Percentiles rank a stretch among this genome's conserved stretches.
Evolutionary conservation across 2,113 vertebrate species (phyloP).

Genomic region (Sarotherodon lohbergeri): DNA sequence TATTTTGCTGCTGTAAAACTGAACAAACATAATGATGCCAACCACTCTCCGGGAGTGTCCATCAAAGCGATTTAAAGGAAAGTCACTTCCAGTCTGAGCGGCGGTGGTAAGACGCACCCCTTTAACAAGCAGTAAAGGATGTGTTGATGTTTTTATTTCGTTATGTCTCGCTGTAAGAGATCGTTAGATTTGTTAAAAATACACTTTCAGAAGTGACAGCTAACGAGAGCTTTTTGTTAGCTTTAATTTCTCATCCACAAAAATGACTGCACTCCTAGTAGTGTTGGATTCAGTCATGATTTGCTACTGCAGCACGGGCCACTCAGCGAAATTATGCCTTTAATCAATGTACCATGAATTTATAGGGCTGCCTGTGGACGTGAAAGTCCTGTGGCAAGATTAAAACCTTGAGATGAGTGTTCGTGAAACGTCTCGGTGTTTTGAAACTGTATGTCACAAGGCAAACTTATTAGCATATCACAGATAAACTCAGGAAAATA

Average conservation of each 20-base stretch:
- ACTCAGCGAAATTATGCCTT: background rate
- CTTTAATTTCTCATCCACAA: background rate
- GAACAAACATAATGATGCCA: background rate
- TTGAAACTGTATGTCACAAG: background rate
- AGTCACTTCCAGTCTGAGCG: background rate
- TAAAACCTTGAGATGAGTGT: background rate
- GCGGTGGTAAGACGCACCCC: accelerated
- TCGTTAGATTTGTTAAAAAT: background rate
- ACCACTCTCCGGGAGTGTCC: background rate
- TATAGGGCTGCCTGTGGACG: background rate
- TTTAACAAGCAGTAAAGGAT: background rate
- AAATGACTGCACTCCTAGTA: background rate
- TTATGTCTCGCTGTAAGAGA: background rate
- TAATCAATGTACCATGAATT: background rate
- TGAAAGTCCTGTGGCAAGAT: background rate
- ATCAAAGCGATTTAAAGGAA: background rate
- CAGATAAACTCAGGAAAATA: accelerated
- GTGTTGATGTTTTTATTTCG: background rate
- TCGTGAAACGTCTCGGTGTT: background rate
- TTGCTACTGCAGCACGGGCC: background rate
- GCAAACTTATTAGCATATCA: background rate
- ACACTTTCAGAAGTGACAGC: background rate
- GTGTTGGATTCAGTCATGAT: background rate
- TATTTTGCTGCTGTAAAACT: background rate
- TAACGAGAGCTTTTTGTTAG: background rate